These are phyloP conservation scores for Coilia nasus DNA, from an alignment of 2,797 vertebrate genomes.

Conservation along the genomic window DNA sequence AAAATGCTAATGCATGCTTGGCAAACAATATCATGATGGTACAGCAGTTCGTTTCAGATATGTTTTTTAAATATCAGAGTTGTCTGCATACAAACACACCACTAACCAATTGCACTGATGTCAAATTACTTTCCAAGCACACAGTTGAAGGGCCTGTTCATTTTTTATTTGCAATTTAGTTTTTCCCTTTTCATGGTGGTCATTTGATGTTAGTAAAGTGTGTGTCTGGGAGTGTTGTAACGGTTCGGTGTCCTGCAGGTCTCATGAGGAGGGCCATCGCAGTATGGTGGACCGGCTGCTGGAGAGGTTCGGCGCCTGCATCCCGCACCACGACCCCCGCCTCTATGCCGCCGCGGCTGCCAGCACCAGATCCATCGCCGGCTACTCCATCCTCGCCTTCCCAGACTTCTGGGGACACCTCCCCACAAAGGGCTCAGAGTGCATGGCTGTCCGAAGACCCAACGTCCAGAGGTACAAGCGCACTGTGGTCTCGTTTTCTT, in stretches of 20 bases:
- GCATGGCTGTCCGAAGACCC: constrained; percentile 71
- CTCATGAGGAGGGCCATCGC: constrained; percentile 34
- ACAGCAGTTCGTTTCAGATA: not conserved
- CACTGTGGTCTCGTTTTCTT: not conserved
- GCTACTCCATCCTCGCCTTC: constrained; percentile 82
- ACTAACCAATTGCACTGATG: not conserved
- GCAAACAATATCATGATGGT: not conserved
- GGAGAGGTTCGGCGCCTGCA: constrained; percentile 58
- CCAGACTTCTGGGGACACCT: constrained; percentile 92
- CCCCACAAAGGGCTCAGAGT: constrained; percentile 67
- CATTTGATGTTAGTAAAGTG: not conserved
- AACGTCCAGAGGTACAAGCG: constrained; percentile 77
- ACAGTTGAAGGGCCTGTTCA: not conserved
- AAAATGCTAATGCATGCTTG: not conserved
- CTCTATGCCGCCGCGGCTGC: constrained; percentile 70
- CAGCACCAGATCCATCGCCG: constrained; percentile 78
- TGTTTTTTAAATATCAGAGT: not conserved
- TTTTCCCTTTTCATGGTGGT: not conserved
- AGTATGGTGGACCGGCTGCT: constrained; percentile 53
- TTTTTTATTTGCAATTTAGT: not conserved
- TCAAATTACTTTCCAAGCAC: not conserved
- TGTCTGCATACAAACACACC: not conserved
- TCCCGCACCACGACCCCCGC: constrained; percentile 73
- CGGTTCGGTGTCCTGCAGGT: not conserved
- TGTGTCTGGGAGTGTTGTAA: not conserved